A percentile compares a stretch with the other conserved stretches of the same genome.
Evolutionary conservation across 2,113 vertebrate genomes (phyloP).

Genomic region (Podarcis cretensis): DNA sequence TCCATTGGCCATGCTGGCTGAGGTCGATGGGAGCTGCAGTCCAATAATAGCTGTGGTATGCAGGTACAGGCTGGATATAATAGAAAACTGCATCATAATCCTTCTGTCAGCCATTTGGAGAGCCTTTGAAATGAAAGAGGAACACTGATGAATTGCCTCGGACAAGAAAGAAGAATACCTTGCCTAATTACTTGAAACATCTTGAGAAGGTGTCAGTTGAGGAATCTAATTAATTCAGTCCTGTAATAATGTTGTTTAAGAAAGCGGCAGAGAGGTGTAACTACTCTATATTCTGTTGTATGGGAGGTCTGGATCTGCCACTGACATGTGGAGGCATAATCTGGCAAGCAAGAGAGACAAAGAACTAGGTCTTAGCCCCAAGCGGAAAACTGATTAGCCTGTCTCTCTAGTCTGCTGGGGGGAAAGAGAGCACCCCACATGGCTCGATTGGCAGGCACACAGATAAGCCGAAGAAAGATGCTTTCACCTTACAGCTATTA

Average conservation of each 20-base stretch:
- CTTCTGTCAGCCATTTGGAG: background rate
- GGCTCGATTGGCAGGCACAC: background rate
- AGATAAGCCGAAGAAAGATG: constrained; percentile 25
- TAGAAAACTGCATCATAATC: background rate
- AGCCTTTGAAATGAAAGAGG: background rate
- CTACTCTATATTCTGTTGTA: constrained; percentile 7
- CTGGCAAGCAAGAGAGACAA: background rate
- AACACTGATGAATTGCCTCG: background rate
- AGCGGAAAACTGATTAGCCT: constrained; percentile 31
- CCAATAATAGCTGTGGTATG: background rate
- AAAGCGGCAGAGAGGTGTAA: background rate
- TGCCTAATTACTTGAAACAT: constrained; percentile 2
- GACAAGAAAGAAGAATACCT: background rate
- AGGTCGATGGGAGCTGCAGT: too few relatives aligned
- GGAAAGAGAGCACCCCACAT: background rate
- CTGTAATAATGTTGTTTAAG: background rate
- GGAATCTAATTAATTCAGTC: constrained; percentile 10
- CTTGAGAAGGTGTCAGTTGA: constrained; percentile 14
- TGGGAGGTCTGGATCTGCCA: constrained; percentile 7
- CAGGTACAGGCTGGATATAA: background rate
- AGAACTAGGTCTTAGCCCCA: constrained; percentile 22
- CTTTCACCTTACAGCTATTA: constrained; percentile 21
- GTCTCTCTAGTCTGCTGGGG: constrained; percentile 1
- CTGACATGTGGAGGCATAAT: constrained; percentile 8
- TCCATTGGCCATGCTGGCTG: too few relatives aligned